Percentiles rank a stretch among this genome's conserved stretches.
Conservation (phyloP, 2,797 vertebrate species). For the Phataginus tricuspis region DNA sequence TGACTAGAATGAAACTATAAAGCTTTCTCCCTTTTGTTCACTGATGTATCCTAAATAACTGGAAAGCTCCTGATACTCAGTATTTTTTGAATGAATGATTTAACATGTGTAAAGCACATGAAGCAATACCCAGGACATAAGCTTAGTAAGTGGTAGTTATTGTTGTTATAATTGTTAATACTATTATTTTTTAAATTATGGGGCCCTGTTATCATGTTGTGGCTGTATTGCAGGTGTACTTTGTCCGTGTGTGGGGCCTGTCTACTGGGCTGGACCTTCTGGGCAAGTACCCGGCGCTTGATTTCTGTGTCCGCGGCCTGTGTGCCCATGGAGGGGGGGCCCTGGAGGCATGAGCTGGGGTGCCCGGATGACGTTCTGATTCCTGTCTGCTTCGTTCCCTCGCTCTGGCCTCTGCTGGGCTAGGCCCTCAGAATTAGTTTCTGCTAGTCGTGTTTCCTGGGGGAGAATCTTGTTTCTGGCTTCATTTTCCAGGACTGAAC, state of each 20-base stretch:
- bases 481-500: background rate
- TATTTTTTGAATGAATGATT: background rate
- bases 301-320: fast-evolving
- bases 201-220: background rate
- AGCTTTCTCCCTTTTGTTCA: background rate
- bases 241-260: background rate
- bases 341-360: too few species aligned
- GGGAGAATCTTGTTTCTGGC: background rate
- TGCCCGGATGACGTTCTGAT: fast-evolving
- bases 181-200: background rate
- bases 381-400: background rate
- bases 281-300: background rate
- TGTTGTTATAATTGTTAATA: background rate
- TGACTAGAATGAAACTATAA: background rate
- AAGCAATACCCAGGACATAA: background rate
- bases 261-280: background rate
- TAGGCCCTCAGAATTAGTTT: background rate
- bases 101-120: background rate
- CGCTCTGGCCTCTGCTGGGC: background rate
- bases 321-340: background rate
- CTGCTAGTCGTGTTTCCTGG: background rate
- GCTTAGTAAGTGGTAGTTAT: background rate
- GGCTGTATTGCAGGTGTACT: background rate
- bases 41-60: background rate
- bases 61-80: background rate